Conservation (phyloP, 2,797 vertebrate species). For the Rhincodon typus region DNA sequence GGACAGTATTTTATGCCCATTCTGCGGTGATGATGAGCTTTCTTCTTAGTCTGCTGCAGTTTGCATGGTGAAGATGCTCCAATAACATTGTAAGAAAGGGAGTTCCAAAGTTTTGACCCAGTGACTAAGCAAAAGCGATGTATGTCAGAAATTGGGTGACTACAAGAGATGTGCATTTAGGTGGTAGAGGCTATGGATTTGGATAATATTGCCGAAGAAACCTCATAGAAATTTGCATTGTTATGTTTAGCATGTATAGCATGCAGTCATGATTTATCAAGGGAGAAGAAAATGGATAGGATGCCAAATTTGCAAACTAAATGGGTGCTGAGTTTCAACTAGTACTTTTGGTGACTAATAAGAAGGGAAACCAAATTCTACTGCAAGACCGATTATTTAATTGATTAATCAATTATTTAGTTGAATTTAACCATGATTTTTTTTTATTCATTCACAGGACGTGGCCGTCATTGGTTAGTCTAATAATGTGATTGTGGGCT, state of each 20-base stretch:
- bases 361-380: neutral
- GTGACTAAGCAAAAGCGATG: neutral
- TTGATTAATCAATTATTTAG: neutral
- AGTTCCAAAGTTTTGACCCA: neutral
- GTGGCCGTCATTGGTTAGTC: no score
- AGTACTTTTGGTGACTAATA: neutral
- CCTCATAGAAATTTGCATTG: neutral
- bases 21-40: no score
- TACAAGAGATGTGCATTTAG: neutral
- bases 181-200: neutral
- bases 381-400: neutral
- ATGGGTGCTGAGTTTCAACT: neutral
- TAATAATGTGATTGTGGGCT: no score
- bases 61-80: neutral
- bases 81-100: neutral
- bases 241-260: neutral
- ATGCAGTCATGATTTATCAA: neutral
- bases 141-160: neutral
- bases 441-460: no score
- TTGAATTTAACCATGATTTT: neutral
- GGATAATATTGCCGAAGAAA: neutral
- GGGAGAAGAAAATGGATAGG: neutral
- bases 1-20: neutral
- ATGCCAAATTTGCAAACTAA: neutral
- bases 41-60: neutral